Conservation (phyloP, 2,797 vertebrate species). For the Chlorospingus semifuscus region DNA sequence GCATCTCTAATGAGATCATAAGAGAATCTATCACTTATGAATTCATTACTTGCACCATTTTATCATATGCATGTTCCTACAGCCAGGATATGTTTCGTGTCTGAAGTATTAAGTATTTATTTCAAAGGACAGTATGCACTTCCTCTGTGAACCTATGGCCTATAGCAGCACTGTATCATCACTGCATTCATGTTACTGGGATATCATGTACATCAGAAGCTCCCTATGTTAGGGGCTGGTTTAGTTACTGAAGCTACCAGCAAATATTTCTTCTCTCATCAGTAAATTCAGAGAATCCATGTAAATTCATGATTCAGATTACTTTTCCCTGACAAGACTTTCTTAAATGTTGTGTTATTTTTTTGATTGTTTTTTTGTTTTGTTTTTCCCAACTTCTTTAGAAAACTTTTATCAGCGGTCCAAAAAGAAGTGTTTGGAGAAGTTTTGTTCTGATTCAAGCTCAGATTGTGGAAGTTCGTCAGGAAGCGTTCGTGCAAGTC, state of each 20-base stretch:
- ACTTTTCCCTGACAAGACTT: neutral
- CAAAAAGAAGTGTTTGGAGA: constrained; percentile 83
- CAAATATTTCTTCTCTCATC: neutral
- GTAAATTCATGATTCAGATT: neutral
- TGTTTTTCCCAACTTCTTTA: neutral
- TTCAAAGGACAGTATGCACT: neutral
- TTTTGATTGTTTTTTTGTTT: neutral
- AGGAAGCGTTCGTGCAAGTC: constrained; percentile 90
- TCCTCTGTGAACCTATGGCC: neutral
- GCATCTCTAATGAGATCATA: neutral
- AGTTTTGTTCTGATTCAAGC: constrained; percentile 89
- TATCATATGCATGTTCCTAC: neutral
- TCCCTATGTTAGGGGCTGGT: neutral
- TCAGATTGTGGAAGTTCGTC: constrained; percentile 94
- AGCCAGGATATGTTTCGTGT: neutral
- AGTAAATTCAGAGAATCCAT: neutral
- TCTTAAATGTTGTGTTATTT: neutral
- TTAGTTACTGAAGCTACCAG: neutral
- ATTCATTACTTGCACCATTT: neutral
- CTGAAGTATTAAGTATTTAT: neutral
- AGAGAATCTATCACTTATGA: neutral
- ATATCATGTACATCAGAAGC: neutral
- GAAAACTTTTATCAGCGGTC: constrained; percentile 67
- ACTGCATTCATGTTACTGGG: neutral
- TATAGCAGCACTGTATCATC: neutral